Evolutionary conservation across 1,140 invertebrate species (phyloP).

Genomic region (Drosophila pruinosa): DNA sequence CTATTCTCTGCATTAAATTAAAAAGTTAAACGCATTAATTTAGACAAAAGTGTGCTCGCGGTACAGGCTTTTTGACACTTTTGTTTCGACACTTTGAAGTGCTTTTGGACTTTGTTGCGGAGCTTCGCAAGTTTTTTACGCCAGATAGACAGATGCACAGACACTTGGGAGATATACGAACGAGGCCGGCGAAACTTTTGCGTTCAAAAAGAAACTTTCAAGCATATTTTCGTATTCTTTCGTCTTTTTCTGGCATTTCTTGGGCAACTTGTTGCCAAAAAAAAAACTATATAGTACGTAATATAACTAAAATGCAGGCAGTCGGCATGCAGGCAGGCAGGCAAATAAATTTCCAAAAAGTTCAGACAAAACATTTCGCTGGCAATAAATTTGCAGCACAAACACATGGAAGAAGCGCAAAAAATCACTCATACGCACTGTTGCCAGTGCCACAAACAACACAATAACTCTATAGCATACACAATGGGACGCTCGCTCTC

Average conservation of each 20-base stretch:
- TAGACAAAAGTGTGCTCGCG: constrained; percentile 43
- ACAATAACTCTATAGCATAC: constrained; percentile 46
- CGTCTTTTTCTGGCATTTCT: constrained; percentile 3
- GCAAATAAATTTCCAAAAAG: constrained; percentile 73
- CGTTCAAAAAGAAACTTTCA: constrained; percentile 46
- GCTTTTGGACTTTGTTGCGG: constrained; percentile 40
- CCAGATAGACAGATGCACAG: constrained; percentile 45
- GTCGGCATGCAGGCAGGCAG: constrained; percentile 22
- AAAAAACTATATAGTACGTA: constrained; percentile 13
- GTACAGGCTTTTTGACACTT: constrained; percentile 69
- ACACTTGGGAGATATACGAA: constrained; percentile 53
- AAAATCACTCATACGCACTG: constrained; percentile 79
- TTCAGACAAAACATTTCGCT: constrained; percentile 78
- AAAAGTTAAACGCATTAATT: constrained; percentile 54
- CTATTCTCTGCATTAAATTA: constrained; percentile 69
- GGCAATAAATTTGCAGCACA: constrained; percentile 69
- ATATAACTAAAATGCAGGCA: constrained; percentile 32
- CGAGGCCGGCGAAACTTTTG: constrained; percentile 30
- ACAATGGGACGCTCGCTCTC: constrained; percentile 27
- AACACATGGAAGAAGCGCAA: constrained; percentile 39
- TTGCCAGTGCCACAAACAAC: constrained; percentile 55
- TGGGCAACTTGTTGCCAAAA: constrained; percentile 72
- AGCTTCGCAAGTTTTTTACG: constrained; percentile 36
- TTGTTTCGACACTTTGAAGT: constrained; percentile 80
- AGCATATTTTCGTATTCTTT: constrained; percentile 44